A percentile compares a stretch with the other conserved stretches of the same genome.
Conservation (phyloP, 1,140 invertebrate species). For the Tetramorium simillimum region DNA sequence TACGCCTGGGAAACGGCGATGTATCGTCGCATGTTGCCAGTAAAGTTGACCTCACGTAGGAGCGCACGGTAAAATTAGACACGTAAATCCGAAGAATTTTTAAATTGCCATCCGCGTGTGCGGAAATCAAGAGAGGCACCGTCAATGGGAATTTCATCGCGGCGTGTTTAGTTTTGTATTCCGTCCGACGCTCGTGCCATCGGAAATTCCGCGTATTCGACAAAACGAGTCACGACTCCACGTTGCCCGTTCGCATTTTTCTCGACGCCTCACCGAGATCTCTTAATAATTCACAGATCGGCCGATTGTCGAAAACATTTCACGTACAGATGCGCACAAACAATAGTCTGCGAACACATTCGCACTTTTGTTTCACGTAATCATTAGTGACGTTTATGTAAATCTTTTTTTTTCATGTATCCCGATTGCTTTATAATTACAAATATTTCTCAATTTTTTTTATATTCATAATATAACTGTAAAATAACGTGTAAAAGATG, state of each 20-base stretch:
- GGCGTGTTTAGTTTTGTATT: constrained; percentile 57
- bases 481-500: neutral
- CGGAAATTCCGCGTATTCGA: constrained; percentile 43
- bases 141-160: constrained; percentile 54
- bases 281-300: constrained; percentile 48
- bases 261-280: neutral
- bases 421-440: neutral
- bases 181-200: constrained; percentile 14
- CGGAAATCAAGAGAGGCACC: constrained; percentile 47
- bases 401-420: neutral
- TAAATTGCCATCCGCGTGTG: constrained; percentile 43
- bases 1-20: constrained; percentile 15
- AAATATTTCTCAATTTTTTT: neutral
- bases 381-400: neutral
- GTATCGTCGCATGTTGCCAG: constrained; percentile 32
- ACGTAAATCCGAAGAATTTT: constrained; percentile 60
- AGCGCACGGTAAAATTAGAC: constrained; percentile 30
- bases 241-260: constrained; percentile 29
- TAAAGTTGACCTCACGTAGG: constrained; percentile 35
- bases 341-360: neutral
- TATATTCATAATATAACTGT: neutral
- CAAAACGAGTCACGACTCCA: constrained; percentile 21
- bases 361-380: neutral
- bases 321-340: neutral
- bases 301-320: constrained; percentile 1